These are phyloP conservation scores for Anas flavirostris DNA, from an alignment of 2,797 vertebrate genomes.

Conservation along the genomic window DNA sequence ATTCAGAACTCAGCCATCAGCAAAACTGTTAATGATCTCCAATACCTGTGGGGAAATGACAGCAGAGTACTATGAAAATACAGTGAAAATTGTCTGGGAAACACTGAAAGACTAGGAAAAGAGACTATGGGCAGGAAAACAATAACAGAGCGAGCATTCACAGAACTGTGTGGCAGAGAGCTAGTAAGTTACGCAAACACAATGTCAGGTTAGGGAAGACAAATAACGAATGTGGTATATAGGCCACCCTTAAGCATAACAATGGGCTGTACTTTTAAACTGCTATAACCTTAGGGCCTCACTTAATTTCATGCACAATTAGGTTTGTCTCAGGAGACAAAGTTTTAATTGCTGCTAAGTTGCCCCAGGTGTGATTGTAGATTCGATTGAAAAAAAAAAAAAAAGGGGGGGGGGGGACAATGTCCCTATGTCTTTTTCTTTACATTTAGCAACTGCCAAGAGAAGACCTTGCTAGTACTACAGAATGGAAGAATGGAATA, in stretches of 20 bases:
- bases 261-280: neutral
- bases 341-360: neutral
- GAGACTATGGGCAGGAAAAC: neutral
- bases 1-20: neutral
- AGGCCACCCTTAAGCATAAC: neutral
- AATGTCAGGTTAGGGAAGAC: neutral
- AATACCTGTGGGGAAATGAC: neutral
- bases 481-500: neutral
- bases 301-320: neutral
- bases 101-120: neutral
- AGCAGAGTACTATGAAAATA: neutral
- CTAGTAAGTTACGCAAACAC: neutral
- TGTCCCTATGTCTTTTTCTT: neutral
- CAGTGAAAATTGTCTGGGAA: neutral
- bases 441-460: neutral
- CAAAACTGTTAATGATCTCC: neutral
- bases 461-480: neutral
- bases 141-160: neutral
- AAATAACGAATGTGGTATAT: neutral
- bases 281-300: neutral
- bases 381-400: neutral
- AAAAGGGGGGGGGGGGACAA: neutral
- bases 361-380: neutral
- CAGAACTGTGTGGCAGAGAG: neutral
- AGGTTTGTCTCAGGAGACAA: conserved; percentile 5